These are phyloP conservation scores for Troglohyphantes excavatus DNA, from an alignment of 2,888 invertebrate genomes.

Conservation along the genomic window DNA sequence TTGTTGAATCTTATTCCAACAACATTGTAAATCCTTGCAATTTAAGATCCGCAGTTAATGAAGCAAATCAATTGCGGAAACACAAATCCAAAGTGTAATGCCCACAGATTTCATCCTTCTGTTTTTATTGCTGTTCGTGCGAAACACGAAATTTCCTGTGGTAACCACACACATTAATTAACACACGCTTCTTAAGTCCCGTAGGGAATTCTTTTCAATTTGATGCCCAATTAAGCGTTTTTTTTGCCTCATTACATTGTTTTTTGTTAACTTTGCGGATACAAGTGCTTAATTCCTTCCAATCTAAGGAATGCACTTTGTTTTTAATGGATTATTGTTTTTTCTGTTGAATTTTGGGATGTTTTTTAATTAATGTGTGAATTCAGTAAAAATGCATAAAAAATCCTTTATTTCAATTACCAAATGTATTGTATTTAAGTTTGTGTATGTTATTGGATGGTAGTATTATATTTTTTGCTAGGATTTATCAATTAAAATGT, in stretches of 20 bases:
- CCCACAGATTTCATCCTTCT: background rate
- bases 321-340: too few species aligned
- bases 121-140: background rate
- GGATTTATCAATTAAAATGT: too few species aligned
- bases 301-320: too few species aligned
- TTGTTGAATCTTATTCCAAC: background rate
- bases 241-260: conserved; percentile 1
- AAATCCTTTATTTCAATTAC: too few species aligned
- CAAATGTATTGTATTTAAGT: too few species aligned
- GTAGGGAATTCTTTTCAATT: conserved; percentile 28
- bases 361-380: too few species aligned
- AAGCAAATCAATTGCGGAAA: background rate
- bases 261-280: background rate
- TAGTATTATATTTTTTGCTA: too few species aligned
- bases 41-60: background rate
- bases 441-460: too few species aligned
- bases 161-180: conserved; percentile 14
- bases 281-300: too few species aligned
- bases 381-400: too few species aligned
- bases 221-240: conserved; percentile 19
- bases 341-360: too few species aligned
- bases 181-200: background rate
- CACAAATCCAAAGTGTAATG: background rate
- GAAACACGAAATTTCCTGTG: background rate
- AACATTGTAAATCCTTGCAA: background rate